Conservation (phyloP, 2,113 vertebrate species). For the Hippocampus comes region DNA sequence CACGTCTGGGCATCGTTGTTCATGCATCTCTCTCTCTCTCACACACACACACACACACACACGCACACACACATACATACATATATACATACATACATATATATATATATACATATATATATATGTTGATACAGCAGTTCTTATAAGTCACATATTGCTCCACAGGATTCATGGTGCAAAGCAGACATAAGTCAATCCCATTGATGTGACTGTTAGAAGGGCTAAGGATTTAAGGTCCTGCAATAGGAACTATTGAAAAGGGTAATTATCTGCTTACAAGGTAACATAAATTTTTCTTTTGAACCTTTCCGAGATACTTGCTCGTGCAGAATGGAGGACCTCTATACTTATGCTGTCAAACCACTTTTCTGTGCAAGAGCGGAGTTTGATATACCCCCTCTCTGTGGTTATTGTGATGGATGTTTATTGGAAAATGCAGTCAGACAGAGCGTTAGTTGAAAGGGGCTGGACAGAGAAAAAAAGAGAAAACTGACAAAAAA, state of each 20-base stretch:
- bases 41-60: conserved; percentile 3
- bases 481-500: not conserved
- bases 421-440: conserved; percentile 4
- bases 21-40: not conserved
- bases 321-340: not conserved
- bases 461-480: not conserved
- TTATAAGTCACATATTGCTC: not conserved
- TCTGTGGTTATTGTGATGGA: not conserved
- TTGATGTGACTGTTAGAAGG: not conserved
- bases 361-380: not conserved
- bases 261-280: not conserved
- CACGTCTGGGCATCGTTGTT: conserved; percentile 39
- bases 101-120: no score
- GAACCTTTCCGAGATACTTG: not conserved
- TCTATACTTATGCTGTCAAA: not conserved
- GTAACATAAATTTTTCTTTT: not conserved
- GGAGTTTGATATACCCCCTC: not conserved
- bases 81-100: no score
- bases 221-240: not conserved
- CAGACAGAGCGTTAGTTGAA: not conserved
- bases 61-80: no score
- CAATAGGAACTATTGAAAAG: not conserved
- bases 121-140: not conserved
- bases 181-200: not conserved
- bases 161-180: not conserved